These are phyloP conservation scores for Chamaetylas fuelleborni DNA, from an alignment of 2,113 vertebrate genomes.

Conservation along the genomic window DNA sequence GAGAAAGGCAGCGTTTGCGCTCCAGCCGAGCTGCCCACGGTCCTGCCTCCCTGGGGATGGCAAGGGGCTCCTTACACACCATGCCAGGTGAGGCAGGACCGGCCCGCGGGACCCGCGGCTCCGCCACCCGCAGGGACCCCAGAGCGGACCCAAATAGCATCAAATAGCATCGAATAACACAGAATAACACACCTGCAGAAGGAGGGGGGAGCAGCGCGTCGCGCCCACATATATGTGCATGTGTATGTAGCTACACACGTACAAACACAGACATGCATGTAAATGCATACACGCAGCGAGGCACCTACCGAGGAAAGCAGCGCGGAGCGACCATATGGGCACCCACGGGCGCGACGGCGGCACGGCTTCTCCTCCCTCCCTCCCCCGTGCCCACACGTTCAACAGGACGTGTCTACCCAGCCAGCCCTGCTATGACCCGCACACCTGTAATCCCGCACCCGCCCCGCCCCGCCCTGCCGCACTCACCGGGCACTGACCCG, in stretches of 20 bases:
- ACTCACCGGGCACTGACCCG: conserved; percentile 8
- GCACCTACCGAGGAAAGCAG: not conserved
- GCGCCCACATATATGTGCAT: accelerated
- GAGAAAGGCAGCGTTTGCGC: not conserved
- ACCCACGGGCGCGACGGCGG: not conserved
- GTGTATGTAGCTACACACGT: accelerated
- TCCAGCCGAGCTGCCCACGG: not conserved
- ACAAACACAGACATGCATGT: accelerated
- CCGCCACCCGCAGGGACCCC: not conserved
- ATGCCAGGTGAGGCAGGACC: not conserved
- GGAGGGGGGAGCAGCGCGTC: not conserved
- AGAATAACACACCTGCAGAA: not conserved
- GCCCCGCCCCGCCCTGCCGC: not conserved
- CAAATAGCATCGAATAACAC: too few relatives aligned
- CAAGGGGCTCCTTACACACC: too few relatives aligned
- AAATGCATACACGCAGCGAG: accelerated
- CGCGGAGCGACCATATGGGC: not conserved
- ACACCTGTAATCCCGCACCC: accelerated
- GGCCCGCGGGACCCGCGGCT: not conserved
- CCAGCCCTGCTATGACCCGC: accelerated
- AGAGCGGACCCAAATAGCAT: accelerated
- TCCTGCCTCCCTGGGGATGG: not conserved
- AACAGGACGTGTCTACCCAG: accelerated
- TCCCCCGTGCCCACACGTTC: not conserved
- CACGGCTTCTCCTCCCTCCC: not conserved